These are phyloP conservation scores for Xiphorhynchus elegans DNA, from an alignment of 2,113 vertebrate species.

Conservation along the genomic window DNA sequence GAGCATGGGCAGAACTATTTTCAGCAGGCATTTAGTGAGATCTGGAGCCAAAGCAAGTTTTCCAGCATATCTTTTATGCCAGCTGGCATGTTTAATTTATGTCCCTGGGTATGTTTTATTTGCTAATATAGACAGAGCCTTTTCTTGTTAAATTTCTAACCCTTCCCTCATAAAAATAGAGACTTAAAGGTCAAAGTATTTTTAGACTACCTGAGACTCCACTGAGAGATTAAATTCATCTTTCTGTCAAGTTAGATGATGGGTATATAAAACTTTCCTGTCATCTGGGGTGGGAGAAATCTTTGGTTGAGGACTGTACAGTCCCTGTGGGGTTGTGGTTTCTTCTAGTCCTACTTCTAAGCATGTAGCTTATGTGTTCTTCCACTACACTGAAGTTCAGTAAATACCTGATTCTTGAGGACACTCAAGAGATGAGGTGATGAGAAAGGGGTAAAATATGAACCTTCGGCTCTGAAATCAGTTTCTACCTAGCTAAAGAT, in stretches of 20 bases:
- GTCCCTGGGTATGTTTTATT: neutral
- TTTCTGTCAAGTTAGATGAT: neutral
- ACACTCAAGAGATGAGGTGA: neutral
- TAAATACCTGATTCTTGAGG: neutral
- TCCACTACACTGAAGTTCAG: neutral
- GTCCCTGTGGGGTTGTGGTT: neutral
- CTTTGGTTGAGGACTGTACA: neutral
- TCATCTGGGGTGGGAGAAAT: neutral
- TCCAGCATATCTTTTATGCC: neutral
- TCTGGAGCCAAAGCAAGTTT: neutral
- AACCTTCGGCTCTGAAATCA: neutral
- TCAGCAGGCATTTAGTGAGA: neutral
- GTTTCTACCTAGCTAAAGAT: neutral
- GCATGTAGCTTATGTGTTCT: neutral
- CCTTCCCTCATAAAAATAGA: neutral
- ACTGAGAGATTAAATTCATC: neutral
- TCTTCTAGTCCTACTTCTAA: neutral
- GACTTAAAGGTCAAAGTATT: slow-evolving; percentile 13
- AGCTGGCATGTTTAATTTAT: neutral
- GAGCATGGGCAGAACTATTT: neutral
- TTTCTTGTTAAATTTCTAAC: neutral
- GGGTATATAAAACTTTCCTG: neutral
- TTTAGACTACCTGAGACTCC: neutral
- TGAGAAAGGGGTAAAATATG: neutral
- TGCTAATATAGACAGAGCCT: neutral